These are phyloP conservation scores for Bradypus variegatus DNA, from an alignment of 2,797 vertebrate species.

Conservation along the genomic window DNA sequence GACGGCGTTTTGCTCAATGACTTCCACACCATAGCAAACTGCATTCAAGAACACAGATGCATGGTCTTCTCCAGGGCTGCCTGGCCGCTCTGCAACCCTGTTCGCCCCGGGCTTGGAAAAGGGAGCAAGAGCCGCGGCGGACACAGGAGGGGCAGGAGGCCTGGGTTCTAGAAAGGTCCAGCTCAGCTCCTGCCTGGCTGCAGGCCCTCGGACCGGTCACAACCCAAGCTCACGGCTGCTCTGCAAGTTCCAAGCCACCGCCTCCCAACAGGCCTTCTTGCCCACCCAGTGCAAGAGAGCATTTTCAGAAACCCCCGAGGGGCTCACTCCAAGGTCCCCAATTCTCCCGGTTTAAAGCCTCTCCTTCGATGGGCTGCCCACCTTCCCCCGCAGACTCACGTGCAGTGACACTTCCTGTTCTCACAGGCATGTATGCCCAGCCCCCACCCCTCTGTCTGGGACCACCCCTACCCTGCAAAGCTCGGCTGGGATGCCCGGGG, in stretches of 20 bases:
- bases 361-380: accelerated
- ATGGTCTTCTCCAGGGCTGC: accelerated
- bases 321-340: too few relatives aligned
- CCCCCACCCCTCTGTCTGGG: background rate
- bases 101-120: background rate
- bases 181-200: background rate
- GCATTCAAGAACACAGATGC: accelerated
- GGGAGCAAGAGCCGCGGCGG: background rate
- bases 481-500: background rate
- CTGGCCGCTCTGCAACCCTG: background rate
- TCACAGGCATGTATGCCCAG: accelerated
- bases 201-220: background rate
- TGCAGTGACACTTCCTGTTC: accelerated
- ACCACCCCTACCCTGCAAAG: background rate
- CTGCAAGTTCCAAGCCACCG: background rate
- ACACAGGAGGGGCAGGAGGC: background rate
- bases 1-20: background rate
- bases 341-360: too few relatives aligned
- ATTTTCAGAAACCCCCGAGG: background rate
- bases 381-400: accelerated
- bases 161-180: background rate
- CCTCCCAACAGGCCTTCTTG: background rate
- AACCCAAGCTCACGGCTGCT: background rate
- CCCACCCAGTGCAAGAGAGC: accelerated
- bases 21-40: background rate